phyloP scores from a whole-genome alignment of 2,888 invertebrate genomes.

The Isoperla grammatica region DNA sequence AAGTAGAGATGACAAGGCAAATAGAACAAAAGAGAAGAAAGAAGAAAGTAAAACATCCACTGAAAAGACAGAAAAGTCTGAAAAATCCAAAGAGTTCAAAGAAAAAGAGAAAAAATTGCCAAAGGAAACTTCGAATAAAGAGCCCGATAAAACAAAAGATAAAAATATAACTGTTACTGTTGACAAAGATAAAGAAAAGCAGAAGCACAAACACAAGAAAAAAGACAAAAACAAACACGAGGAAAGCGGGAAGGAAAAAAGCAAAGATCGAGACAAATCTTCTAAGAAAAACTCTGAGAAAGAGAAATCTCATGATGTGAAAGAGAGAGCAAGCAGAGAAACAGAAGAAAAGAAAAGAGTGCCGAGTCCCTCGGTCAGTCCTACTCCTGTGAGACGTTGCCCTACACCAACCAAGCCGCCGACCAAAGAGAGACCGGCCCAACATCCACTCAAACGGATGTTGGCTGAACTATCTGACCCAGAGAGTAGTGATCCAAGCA shows the following conservation, averaged over 20 bases:
- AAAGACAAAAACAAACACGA: slow-evolving; percentile 39
- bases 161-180: slow-evolving; percentile 28
- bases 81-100: slow-evolving; percentile 38
- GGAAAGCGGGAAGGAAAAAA: slow-evolving; percentile 42
- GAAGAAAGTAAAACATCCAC: slow-evolving; percentile 45
- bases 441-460: slow-evolving; percentile 28
- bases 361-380: slow-evolving; percentile 5
- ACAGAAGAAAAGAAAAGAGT: neutral
- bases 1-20: slow-evolving; percentile 45
- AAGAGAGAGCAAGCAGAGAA: slow-evolving; percentile 29
- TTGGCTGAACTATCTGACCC: slow-evolving; percentile 29
- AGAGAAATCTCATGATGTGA: slow-evolving; percentile 11
- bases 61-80: slow-evolving; percentile 39
- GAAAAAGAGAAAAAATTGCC: slow-evolving; percentile 50
- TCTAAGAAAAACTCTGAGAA: slow-evolving; percentile 26
- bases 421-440: slow-evolving; percentile 26
- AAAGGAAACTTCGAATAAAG: slow-evolving; percentile 38
- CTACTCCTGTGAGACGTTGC: slow-evolving; percentile 13
- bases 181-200: slow-evolving; percentile 39
- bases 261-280: slow-evolving; percentile 34
- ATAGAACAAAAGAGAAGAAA: slow-evolving; percentile 60
- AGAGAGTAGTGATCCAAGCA: slow-evolving; percentile 26
- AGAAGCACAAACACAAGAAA: slow-evolving; percentile 40
- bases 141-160: slow-evolving; percentile 10
- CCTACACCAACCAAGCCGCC: slow-evolving; percentile 13